These are phyloP conservation scores for Eriocheir sinensis DNA, from an alignment of 1,140 invertebrate species.

Conservation along the genomic window DNA sequence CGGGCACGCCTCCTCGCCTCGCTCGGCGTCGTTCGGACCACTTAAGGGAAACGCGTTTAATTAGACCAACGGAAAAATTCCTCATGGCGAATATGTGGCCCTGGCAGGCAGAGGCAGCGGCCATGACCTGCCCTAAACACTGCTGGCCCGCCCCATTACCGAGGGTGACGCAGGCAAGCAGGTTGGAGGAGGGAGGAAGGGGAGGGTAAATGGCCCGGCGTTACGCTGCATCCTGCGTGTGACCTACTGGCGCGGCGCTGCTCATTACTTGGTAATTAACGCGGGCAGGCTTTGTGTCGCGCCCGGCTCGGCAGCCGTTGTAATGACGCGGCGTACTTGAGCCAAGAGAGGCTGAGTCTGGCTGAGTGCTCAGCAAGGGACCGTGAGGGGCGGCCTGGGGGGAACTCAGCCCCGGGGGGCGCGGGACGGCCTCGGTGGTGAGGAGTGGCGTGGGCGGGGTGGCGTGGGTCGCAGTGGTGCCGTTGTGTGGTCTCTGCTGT, in stretches of 20 bases:
- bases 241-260: background rate
- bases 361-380: background rate
- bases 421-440: background rate
- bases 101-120: background rate
- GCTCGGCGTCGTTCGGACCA: background rate
- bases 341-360: background rate
- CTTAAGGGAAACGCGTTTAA: background rate
- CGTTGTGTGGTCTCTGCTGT: background rate
- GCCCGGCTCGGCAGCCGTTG: background rate
- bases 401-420: background rate
- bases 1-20: background rate
- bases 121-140: background rate
- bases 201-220: background rate
- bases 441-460: background rate
- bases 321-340: background rate
- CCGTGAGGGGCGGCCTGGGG: background rate
- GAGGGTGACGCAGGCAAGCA: background rate
- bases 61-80: background rate
- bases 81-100: background rate
- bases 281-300: background rate
- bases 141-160: background rate
- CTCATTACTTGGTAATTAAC: background rate
- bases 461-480: background rate
- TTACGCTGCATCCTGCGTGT: background rate
- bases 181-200: background rate